Percentiles rank a stretch among this genome's conserved stretches.
phyloP scores from a whole-genome alignment of 2,888 invertebrate species.

The Calameuta pallipes region DNA sequence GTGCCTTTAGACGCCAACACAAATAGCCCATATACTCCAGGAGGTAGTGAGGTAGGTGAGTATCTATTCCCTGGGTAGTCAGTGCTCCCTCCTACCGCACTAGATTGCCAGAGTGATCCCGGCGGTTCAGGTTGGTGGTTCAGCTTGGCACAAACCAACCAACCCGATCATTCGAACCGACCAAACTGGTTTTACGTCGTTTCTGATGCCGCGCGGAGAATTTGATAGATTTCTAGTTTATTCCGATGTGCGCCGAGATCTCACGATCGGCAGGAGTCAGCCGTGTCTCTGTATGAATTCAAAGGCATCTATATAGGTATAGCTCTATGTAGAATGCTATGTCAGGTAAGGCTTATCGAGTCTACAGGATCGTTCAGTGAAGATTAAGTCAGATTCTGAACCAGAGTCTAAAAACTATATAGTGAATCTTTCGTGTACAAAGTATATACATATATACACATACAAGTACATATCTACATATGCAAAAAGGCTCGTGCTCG shows the following conservation, averaged over 20 bases:
- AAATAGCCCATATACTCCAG: neutral
- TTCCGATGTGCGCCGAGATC: conserved; percentile 42
- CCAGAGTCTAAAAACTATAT: neutral
- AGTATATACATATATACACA: neutral
- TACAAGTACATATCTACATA: neutral
- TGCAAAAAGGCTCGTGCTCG: neutral
- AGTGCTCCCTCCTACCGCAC: conserved; percentile 9
- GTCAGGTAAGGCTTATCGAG: too few species aligned
- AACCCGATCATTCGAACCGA: conserved; percentile 60
- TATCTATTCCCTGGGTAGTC: conserved; percentile 25
- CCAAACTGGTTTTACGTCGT: conserved; percentile 64
- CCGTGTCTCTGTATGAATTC: neutral
- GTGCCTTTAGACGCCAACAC: neutral
- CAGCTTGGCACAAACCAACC: conserved; percentile 44
- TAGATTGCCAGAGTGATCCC: conserved; percentile 6
- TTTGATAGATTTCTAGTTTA: conserved; percentile 63
- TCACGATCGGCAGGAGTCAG: conserved; percentile 8
- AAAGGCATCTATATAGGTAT: neutral
- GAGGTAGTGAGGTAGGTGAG: conserved; percentile 36
- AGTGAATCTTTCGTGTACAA: neutral
- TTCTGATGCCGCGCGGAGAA: conserved; percentile 58
- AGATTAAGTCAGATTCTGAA: neutral
- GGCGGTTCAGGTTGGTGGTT: conserved; percentile 32
- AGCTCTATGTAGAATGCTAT: neutral
- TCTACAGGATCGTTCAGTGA: too few species aligned